Evolutionary conservation across 2,113 vertebrate species (phyloP), one percentile per base, ranked within the genome.

Genomic region (Conger conger): DNA sequence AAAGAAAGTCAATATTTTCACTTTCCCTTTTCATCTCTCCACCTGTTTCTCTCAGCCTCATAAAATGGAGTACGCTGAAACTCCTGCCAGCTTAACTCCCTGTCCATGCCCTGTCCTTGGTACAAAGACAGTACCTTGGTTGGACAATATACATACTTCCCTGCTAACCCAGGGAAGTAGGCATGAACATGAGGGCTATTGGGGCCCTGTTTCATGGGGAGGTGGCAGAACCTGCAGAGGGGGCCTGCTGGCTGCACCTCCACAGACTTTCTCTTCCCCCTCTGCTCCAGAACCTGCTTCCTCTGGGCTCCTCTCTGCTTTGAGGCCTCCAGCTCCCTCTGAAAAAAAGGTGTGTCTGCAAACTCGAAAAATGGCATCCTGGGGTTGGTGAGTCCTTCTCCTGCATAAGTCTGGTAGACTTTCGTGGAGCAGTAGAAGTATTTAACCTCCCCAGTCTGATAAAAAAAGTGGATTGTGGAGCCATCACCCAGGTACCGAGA

Each of bases 71-170:
- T 42, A 0, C 1, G 13, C 82, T 76, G 37, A 30, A 35, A 83
- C n/a, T 83, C 60, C 13, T 0, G 18, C 82, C 60, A 76, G 37
- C 0, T 76, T n/a, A 83, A 53, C 54, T 86, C 85, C 30, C 68
- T 33, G 4, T 27, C 13, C 79, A 86, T 88, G 37, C 79, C 82
- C 50, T 36, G 27, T 5, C 27, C 40, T 53, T 38, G 8, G 11
- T 83, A 87, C 20, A 83, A 11, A 15, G 60, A 57, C 4, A 38
- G 50, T 16, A 84, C 83, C 45, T 86, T 87, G 37, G 77, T 8
- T 2, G 77, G 82, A 7, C 86, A 85, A 4, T 86, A 83, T 40
- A 87, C 84, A 54, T 79, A 45, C 53, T 89, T 89, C 3, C 86
- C 84, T 57, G 79, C 38, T 38, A 84, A 54, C 7, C 82, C 79